Evolutionary conservation across 2,113 vertebrate species (phyloP), one percentile per base, ranked within the genome.

Genomic region (Ornithorhynchus anatinus): DNA sequence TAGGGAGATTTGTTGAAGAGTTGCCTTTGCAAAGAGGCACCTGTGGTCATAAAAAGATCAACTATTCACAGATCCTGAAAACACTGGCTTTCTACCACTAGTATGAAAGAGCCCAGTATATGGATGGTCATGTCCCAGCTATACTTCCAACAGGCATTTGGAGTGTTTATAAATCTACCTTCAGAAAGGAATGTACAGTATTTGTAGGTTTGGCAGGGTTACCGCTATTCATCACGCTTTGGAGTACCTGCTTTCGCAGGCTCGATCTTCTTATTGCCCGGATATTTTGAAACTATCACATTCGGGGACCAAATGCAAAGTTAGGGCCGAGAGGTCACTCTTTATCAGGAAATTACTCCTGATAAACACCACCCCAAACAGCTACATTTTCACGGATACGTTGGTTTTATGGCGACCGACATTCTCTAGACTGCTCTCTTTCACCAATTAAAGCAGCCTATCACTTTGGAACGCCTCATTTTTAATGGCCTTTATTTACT

Each of bases 181-280:
- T 61, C 59, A 72, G 35, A 56, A 75, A 71, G 82, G 72, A 89
- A 92, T 81, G 64, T 69, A 69, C 60, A 86, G 33, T 77, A 85
- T 89, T 81, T 84, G 25, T 65, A 57, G 48, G 57, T 75, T 81
- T 87, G 81, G 90, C 78, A 92, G 39, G 59, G 42, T 86, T 68
- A 77, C 70, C 63, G 22, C 37, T 66, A 71, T 79, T 82, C 47
- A 69, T 70, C 75, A 84, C 36, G 29, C 19, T 68, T 84, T 71
- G 57, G 62, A 79, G 52, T 67, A 82, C 4, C 5, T 4, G 72
- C 57, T 72, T 67, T 68, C 58, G 71, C 31, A 77, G 44, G 42
- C 23, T 35, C 32, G n/a, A 72, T 45, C 39, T 3, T 52, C 10
- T 66, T 66, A 72, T 8, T 65, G 20, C 54, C 60, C 8, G 19